phyloP scores from a whole-genome alignment of 2,888 invertebrate species.

The Melieria omissa region DNA sequence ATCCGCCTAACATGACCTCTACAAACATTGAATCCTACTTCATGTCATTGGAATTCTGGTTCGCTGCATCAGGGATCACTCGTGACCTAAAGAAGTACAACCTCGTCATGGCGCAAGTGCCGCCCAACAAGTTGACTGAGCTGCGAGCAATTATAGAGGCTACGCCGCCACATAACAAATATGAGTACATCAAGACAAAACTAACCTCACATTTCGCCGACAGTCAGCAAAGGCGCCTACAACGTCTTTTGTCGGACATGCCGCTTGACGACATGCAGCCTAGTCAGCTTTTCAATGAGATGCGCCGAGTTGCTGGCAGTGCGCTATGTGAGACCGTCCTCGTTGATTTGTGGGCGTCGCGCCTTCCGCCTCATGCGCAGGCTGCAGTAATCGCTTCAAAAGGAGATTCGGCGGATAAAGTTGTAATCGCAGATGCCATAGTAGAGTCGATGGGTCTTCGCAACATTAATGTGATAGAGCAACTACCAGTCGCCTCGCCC shows the following conservation, averaged over 20 bases:
- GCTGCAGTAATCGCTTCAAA: conserved; percentile 31
- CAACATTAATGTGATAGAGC: no score
- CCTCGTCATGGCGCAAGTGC: conserved; percentile 25
- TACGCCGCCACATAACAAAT: conserved; percentile 19
- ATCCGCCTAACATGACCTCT: background rate
- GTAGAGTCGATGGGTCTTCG: conserved; percentile 1
- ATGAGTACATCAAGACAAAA: conserved; percentile 30
- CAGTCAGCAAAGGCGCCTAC: no score
- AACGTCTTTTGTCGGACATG: no score
- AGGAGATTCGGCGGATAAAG: conserved; percentile 28
- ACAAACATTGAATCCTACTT: background rate
- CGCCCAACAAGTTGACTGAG: conserved; percentile 26
- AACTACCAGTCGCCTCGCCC: no score
- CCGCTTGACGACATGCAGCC: conserved; percentile 20
- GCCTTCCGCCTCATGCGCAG: conserved; percentile 35
- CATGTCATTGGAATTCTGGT: conserved; percentile 6
- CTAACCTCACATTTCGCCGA: conserved; percentile 28
- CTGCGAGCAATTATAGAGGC: conserved; percentile 27
- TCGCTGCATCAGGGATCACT: conserved; percentile 6
- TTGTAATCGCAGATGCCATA: background rate
- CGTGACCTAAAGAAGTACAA: conserved; percentile 25
- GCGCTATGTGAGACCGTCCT: conserved; percentile 25
- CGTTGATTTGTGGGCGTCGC: conserved; percentile 28
- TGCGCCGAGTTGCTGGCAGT: conserved; percentile 28
- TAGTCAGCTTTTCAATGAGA: conserved; percentile 26